These are phyloP conservation scores for Cecidostiba fungosa DNA, from an alignment of 2,888 invertebrate species.

Conservation along the genomic window DNA sequence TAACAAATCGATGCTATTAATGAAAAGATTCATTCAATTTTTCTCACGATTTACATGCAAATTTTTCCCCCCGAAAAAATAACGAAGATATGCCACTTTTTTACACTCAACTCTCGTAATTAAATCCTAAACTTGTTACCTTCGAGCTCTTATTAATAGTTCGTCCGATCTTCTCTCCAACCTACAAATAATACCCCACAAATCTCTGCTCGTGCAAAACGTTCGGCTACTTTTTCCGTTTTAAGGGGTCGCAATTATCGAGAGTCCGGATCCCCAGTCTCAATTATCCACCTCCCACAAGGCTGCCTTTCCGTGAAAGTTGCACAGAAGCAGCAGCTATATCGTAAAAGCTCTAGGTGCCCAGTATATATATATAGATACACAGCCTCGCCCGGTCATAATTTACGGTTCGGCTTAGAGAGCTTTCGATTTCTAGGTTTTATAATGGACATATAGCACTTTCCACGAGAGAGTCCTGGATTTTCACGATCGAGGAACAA, in stretches of 20 bases:
- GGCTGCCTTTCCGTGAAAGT: constrained; percentile 55
- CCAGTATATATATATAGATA: neutral
- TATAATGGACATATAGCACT: constrained; percentile 33
- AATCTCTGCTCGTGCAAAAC: neutral
- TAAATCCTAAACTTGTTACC: constrained; percentile 35
- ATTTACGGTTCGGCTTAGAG: neutral
- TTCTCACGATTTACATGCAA: too few species aligned
- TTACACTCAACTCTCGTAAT: constrained; percentile 29
- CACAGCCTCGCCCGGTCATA: neutral
- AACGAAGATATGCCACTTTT: neutral
- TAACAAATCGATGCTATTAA: too few species aligned
- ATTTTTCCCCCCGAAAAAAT: too few species aligned
- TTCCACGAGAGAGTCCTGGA: constrained; percentile 18
- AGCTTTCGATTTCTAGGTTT: constrained; percentile 52
- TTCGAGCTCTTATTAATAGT: constrained; percentile 12
- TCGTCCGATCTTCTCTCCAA: too few species aligned
- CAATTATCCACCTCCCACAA: constrained; percentile 22
- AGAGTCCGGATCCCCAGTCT: constrained; percentile 5
- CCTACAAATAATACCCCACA: neutral
- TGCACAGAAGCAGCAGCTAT: neutral
- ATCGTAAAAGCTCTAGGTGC: constrained; percentile 20
- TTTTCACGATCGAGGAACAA: constrained; percentile 31
- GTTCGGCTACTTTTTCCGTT: neutral
- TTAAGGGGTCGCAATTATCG: constrained; percentile 13
- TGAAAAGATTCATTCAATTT: too few species aligned